These are phyloP conservation scores for Keiferia lycopersicella DNA, from an alignment of 2,888 invertebrate genomes.

Conservation along the genomic window DNA sequence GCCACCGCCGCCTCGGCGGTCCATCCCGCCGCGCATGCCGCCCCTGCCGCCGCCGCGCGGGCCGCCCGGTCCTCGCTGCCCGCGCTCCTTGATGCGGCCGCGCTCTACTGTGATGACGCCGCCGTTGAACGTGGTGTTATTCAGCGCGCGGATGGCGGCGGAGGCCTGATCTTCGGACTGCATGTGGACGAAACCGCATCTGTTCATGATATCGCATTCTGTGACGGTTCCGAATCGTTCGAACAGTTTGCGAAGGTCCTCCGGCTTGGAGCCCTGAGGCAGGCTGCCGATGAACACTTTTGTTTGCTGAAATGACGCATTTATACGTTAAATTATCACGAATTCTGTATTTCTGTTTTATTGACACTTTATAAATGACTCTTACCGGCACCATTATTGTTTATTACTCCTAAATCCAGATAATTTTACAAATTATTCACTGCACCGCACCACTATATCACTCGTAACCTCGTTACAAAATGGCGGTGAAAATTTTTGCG, in stretches of 20 bases:
- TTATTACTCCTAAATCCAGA: conserved; percentile 25
- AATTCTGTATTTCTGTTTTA: background rate
- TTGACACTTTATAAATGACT: conserved; percentile 32
- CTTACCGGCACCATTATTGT: conserved; percentile 74
- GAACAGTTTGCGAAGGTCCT: conserved; percentile 91
- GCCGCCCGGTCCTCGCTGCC: conserved; percentile 76
- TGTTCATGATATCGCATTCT: conserved; percentile 96
- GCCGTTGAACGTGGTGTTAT: conserved; percentile 92
- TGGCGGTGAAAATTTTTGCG: conserved; percentile 22
- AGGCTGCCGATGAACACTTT: conserved; percentile 97
- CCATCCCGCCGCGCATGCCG: conserved; percentile 66
- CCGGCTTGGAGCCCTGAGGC: conserved; percentile 90
- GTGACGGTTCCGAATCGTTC: conserved; percentile 93
- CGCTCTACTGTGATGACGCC: conserved; percentile 92
- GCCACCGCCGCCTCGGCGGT: conserved; percentile 60
- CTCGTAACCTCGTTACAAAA: conserved; percentile 28
- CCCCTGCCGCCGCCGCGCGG: conserved; percentile 71
- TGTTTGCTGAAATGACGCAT: conserved; percentile 80
- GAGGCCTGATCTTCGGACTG: conserved; percentile 90
- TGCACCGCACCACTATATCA: conserved; percentile 24
- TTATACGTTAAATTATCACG: conserved; percentile 15
- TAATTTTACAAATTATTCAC: conserved; percentile 20
- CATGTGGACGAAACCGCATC: conserved; percentile 97
- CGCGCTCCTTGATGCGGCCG: conserved; percentile 88
- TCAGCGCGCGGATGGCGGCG: conserved; percentile 89